Conservation (phyloP, 2,797 vertebrate species). For the Muscicapa comitata region DNA sequence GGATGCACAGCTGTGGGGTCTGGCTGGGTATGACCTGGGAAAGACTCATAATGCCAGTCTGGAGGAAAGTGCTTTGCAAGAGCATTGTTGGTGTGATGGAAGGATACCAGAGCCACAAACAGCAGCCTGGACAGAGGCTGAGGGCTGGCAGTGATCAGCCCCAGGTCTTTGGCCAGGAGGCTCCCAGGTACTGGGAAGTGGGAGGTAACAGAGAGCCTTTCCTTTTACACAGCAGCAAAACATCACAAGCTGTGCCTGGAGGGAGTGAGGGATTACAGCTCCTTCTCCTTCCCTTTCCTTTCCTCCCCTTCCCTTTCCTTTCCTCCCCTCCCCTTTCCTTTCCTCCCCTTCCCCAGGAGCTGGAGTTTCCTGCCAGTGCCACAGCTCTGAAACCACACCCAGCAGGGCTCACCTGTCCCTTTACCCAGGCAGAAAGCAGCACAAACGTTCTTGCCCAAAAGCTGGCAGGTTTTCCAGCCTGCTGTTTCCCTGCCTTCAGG, state of each 20-base stretch:
- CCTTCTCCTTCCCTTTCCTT: neutral
- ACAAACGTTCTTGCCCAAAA: accelerated
- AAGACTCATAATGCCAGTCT: accelerated
- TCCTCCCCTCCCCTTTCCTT: neutral
- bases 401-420: neutral
- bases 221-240: accelerated
- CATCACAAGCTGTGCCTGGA: neutral
- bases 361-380: neutral
- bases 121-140: neutral
- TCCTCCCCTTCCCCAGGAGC: neutral
- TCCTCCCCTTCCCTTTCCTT: neutral
- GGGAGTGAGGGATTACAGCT: neutral
- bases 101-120: accelerated
- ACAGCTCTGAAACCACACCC: accelerated
- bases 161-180: neutral
- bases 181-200: accelerated
- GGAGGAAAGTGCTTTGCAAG: neutral
- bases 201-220: neutral
- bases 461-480: neutral
- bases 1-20: no score
- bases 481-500: neutral
- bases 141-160: accelerated
- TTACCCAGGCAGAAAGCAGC: accelerated
- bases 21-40: neutral
- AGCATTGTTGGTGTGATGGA: neutral